Percentiles rank a stretch among this genome's conserved stretches.
phyloP scores from a whole-genome alignment of 2,797 vertebrate species.

The Staurois parvus region DNA sequence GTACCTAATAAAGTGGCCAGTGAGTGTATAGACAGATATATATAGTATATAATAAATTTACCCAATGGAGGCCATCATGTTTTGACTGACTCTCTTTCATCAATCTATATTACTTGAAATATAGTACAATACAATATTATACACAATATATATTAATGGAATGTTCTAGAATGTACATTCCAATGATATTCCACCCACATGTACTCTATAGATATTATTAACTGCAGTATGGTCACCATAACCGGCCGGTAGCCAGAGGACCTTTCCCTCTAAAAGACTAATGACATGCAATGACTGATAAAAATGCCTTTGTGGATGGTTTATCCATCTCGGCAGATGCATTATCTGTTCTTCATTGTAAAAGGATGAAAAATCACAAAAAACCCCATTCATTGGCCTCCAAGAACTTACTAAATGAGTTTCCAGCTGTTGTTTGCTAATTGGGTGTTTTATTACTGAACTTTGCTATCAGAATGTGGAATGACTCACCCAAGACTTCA shows the following conservation, averaged over 20 bases:
- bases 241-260: not conserved
- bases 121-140: not conserved
- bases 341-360: slow-evolving; percentile 52
- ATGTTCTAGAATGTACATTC: not conserved
- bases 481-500: slow-evolving; percentile 30
- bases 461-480: slow-evolving; percentile 27
- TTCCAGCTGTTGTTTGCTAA: slow-evolving; percentile 52
- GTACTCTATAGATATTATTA: not conserved
- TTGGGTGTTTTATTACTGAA: slow-evolving; percentile 54
- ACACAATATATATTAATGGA: not conserved
- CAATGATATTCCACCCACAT: not conserved
- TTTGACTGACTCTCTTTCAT: no score
- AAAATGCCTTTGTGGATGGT: slow-evolving; percentile 26
- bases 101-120: no score
- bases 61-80: no score
- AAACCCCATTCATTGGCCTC: slow-evolving; percentile 11
- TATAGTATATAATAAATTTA: no score
- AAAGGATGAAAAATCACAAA: slow-evolving; percentile 26
- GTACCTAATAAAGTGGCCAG: no score
- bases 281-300: slow-evolving; percentile 6
- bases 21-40: no score
- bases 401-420: slow-evolving; percentile 21
- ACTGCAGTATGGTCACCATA: not conserved
- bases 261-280: slow-evolving; percentile 13
- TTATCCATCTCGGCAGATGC: slow-evolving; percentile 38